phyloP scores from a whole-genome alignment of 2,888 invertebrate species.

The Cantharis rufa region DNA sequence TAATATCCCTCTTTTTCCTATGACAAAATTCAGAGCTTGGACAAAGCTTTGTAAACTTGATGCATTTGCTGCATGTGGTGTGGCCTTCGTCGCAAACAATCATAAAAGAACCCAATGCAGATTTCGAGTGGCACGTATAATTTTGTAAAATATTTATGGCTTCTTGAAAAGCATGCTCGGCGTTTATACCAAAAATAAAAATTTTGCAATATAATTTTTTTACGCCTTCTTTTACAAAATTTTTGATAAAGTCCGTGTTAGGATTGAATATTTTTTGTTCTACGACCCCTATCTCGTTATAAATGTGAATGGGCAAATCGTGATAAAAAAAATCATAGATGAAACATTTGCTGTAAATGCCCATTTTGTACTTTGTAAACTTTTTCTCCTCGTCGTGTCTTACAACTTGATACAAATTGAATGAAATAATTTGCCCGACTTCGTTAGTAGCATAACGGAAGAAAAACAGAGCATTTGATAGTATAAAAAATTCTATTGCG shows the following conservation, averaged over 20 bases:
- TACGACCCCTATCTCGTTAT: no score
- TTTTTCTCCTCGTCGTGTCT: background rate
- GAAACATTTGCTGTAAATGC: background rate
- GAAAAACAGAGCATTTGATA: background rate
- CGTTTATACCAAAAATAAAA: background rate
- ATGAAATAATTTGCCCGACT: background rate
- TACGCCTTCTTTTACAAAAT: no score
- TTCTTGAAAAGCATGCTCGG: background rate
- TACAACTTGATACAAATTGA: background rate
- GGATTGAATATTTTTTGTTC: no score
- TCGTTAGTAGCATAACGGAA: background rate
- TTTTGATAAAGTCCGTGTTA: no score
- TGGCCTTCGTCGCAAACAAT: background rate
- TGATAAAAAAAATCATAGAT: no score
- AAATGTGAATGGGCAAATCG: no score
- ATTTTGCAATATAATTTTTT: background rate
- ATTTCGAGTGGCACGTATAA: background rate
- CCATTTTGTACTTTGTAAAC: background rate
- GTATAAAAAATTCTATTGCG: background rate
- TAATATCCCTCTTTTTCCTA: background rate
- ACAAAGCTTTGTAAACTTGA: background rate
- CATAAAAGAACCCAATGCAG: background rate
- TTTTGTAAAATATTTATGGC: background rate
- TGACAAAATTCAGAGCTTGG: background rate
- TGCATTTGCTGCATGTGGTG: background rate